These are phyloP conservation scores for Orius insidiosus DNA, from an alignment of 1,140 invertebrate genomes.

Conservation along the genomic window DNA sequence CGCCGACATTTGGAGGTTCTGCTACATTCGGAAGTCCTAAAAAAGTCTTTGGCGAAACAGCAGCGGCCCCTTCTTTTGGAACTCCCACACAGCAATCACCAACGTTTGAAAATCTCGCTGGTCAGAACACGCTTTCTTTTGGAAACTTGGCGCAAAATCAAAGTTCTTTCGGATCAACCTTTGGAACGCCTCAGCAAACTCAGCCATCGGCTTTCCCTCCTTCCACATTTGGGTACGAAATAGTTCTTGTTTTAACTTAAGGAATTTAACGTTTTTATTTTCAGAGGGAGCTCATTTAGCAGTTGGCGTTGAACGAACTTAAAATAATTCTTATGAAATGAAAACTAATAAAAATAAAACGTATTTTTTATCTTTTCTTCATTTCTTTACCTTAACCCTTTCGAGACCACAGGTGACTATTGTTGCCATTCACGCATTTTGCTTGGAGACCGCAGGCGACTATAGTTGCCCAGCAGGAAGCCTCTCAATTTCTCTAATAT, in stretches of 20 bases:
- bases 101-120: conserved; percentile 35
- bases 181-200: background rate
- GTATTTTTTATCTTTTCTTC: too few species aligned
- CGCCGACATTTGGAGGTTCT: conserved; percentile 31
- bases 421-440: too few species aligned
- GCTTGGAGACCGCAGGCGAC: too few species aligned
- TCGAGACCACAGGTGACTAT: too few species aligned
- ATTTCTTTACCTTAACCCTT: too few species aligned
- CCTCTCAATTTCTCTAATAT: too few species aligned
- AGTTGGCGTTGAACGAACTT: conserved; percentile 15
- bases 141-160: conserved; percentile 35
- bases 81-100: conserved; percentile 27
- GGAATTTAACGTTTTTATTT: conserved; percentile 8
- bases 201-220: conserved; percentile 8
- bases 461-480: too few species aligned
- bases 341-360: too few species aligned
- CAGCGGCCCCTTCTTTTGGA: conserved; percentile 26
- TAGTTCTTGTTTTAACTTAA: background rate
- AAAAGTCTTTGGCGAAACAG: conserved; percentile 15
- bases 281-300: conserved; percentile 17
- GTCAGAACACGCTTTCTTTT: conserved; percentile 34
- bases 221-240: conserved; percentile 9
- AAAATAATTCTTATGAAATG: too few species aligned
- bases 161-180: conserved; percentile 9
- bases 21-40: conserved; percentile 27